A percentile compares a stretch with the other conserved stretches of the same genome.
Evolutionary conservation across 1,140 invertebrate species (phyloP).

Genomic region (Bombus huntii): DNA sequence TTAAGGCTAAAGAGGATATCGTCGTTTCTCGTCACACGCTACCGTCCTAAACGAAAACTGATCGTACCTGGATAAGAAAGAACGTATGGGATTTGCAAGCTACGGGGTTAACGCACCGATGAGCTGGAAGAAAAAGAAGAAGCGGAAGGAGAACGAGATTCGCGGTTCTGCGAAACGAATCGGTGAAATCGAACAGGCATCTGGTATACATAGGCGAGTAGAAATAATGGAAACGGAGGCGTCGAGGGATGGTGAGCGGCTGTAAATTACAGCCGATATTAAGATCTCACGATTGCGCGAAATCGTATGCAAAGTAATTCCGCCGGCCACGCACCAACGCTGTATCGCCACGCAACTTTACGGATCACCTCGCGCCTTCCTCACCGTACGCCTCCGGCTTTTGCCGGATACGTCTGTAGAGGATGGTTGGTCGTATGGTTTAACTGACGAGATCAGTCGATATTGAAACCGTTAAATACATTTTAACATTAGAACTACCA

Average conservation of each 20-base stretch:
- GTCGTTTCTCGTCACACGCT: conserved; percentile 43
- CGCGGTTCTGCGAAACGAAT: background rate
- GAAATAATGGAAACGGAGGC: conserved; percentile 42
- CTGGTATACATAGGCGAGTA: background rate
- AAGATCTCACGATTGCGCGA: conserved; percentile 79
- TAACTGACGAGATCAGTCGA: no score
- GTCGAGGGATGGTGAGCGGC: conserved; percentile 46
- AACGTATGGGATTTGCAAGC: no score
- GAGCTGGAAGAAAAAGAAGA: background rate
- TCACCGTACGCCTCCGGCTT: background rate
- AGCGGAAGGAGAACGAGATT: conserved; percentile 4
- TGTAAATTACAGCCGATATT: conserved; percentile 78
- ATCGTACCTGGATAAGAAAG: background rate
- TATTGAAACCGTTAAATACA: no score
- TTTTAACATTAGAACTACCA: no score
- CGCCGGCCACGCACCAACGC: conserved; percentile 44
- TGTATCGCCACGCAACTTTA: conserved; percentile 49
- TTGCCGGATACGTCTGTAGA: no score
- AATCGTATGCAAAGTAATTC: conserved; percentile 75
- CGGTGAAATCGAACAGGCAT: background rate
- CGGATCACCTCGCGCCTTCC: background rate
- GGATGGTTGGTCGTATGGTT: no score
- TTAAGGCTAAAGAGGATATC: conserved; percentile 73
- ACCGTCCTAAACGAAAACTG: background rate
- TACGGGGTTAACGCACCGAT: background rate